Conservation (phyloP, 2,888 invertebrate genomes). For the Physocephala rufipes region DNA sequence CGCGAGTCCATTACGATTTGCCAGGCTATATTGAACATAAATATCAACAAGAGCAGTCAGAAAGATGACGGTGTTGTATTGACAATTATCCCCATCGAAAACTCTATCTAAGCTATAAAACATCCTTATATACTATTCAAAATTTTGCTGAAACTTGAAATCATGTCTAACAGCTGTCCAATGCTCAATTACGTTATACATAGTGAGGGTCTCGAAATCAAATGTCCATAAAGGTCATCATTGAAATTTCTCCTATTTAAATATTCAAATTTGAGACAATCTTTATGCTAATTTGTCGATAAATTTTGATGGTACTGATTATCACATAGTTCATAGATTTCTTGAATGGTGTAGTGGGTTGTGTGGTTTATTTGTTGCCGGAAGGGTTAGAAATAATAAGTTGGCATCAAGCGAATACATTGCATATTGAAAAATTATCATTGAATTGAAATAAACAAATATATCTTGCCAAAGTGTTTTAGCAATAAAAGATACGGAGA, state of each 20-base stretch:
- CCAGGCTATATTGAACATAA: too few relatives aligned
- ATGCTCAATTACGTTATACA: neutral
- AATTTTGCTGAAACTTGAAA: neutral
- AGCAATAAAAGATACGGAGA: neutral
- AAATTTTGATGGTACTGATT: too few relatives aligned
- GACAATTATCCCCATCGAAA: too few relatives aligned
- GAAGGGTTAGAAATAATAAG: neutral
- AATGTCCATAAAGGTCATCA: neutral
- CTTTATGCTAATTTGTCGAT: conserved; percentile 55
- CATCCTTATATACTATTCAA: neutral
- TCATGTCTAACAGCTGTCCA: neutral
- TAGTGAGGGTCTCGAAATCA: neutral
- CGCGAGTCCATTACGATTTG: too few relatives aligned
- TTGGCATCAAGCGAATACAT: conserved; percentile 20
- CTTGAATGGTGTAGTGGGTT: neutral
- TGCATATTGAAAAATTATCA: conserved; percentile 33
- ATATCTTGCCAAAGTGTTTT: neutral
- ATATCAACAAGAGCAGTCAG: too few relatives aligned
- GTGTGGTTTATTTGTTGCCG: neutral
- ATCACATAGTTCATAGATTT: too few relatives aligned
- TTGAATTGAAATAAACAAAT: neutral
- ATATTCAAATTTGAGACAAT: conserved; percentile 47
- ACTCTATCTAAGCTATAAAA: too few relatives aligned
- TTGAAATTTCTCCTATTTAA: neutral
- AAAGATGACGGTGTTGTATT: too few relatives aligned